Base-by-base conservation (phyloP, 1,140 invertebrate species). In the Drosophila dunni region DNA sequence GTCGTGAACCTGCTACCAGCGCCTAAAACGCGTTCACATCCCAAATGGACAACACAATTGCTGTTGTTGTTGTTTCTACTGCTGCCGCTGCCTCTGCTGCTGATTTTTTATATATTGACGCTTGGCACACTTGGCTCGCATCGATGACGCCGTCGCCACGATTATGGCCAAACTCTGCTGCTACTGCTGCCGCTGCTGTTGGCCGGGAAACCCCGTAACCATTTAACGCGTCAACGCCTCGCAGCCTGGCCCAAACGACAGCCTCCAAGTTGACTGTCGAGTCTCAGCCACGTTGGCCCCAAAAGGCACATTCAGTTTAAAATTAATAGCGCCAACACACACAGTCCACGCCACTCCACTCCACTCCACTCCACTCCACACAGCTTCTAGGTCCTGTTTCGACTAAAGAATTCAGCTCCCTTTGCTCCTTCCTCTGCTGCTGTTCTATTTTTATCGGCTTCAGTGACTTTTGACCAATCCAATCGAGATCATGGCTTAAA, bases 221-320 rank as follows among this genome's bases (percentile, higher is more conserved):
- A 89, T 89, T 89, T 89, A 89, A 89, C 85, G 84, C 84, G 84
- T 89, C 84, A 86, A 78, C 84, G 84, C 78, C 84, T 89, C 78
- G 46, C 46, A 69, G 83, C 68, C 83, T 82, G 81, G 78, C 81
- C 79, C 81, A 79, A 67, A 48, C 7, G 58, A 58, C 79, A 74
- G 78, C 60, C 61, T 63, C 62, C 54, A 65, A 79, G 73, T 76
- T 65, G 73, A 15, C 51, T 24, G 15, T 29, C 53, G 38, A 57
- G 74, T 78, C 83, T 72, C 83, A 76, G 71, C 56, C 84, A 86
- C 79, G 82, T 74, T 68, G 72, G 77, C 84, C 79, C 84, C 68
- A 77, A 64, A 56, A 81, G 85, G 71, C 75, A 66, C 74, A 89
- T 80, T 81, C 84, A 89, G 81, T 79, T 89, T 89, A 69, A 89